Conservation (phyloP, 1,140 invertebrate genomes). For the Carposina sasakii region DNA sequence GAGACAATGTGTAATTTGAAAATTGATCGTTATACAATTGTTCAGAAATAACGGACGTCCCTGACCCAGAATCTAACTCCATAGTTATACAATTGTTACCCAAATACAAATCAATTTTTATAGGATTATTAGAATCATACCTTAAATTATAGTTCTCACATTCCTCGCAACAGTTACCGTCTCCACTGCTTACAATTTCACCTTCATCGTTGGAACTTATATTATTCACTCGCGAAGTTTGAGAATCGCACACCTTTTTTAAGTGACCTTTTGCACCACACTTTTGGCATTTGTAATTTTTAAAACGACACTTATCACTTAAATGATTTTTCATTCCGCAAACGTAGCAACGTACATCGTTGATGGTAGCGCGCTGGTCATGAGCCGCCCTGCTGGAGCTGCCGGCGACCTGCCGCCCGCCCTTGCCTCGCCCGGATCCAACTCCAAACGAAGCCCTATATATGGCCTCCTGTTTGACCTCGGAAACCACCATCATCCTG, state of each 20-base stretch:
- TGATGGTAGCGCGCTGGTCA: neutral
- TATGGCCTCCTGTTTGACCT: neutral
- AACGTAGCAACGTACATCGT: neutral
- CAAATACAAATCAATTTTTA: neutral
- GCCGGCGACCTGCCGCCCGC: neutral
- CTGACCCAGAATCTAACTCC: slow-evolving; percentile 6
- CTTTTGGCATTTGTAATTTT: neutral
- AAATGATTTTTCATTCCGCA: neutral
- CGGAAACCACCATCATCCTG: neutral
- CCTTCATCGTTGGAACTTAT: neutral
- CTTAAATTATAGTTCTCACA: slow-evolving; percentile 1
- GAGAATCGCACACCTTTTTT: neutral
- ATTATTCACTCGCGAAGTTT: neutral
- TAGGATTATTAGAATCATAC: neutral
- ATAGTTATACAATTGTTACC: neutral
- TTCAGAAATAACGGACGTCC: neutral
- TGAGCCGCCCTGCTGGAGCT: neutral
- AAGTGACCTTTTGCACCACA: slow-evolving; percentile 3
- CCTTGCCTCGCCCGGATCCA: neutral
- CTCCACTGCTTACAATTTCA: neutral
- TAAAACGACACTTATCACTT: neutral
- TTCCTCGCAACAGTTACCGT: neutral
- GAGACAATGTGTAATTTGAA: neutral
- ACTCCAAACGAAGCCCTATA: neutral
- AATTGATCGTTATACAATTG: neutral